Conservation (phyloP, 2,888 invertebrate genomes). For the Choristoneura rosaceana region DNA sequence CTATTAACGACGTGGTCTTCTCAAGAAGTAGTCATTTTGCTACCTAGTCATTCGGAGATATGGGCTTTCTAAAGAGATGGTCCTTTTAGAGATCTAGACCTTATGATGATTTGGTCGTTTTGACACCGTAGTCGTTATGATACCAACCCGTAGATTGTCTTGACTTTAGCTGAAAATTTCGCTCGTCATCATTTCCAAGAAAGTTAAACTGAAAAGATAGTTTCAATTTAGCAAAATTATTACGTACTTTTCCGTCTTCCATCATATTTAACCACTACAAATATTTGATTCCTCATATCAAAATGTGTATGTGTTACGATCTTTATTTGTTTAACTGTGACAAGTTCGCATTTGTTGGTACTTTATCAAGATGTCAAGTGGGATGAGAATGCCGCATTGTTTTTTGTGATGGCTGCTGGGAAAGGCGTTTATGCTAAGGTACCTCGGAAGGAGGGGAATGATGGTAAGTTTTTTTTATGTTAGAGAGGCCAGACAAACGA, state of each 20-base stretch:
- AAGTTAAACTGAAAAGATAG: neutral
- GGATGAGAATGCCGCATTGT: constrained; percentile 1
- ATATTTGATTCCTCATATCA: neutral
- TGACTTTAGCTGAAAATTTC: too few relatives aligned
- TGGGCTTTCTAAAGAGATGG: too few relatives aligned
- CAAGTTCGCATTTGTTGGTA: constrained; percentile 9
- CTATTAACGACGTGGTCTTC: too few relatives aligned
- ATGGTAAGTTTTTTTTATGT: constrained; percentile 20
- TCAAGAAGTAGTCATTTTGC: too few relatives aligned
- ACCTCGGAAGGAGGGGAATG: constrained; percentile 1
- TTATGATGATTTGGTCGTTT: too few relatives aligned
- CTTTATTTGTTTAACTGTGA: constrained; percentile 1
- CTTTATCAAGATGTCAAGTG: neutral
- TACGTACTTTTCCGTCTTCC: neutral
- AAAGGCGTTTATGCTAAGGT: constrained; percentile 33
- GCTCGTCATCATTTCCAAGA: too few relatives aligned
- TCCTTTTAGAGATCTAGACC: too few relatives aligned
- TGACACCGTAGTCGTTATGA: too few relatives aligned
- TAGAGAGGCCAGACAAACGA: too few relatives aligned
- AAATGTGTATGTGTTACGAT: constrained; percentile 3
- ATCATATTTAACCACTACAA: neutral
- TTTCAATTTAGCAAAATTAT: neutral
- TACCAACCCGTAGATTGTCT: too few relatives aligned
- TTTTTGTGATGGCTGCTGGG: constrained; percentile 17
- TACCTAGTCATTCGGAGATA: too few relatives aligned